Percentiles rank a stretch among this genome's conserved stretches.
phyloP scores from a whole-genome alignment of 2,797 vertebrate species.

The Hippocampus kuda region DNA sequence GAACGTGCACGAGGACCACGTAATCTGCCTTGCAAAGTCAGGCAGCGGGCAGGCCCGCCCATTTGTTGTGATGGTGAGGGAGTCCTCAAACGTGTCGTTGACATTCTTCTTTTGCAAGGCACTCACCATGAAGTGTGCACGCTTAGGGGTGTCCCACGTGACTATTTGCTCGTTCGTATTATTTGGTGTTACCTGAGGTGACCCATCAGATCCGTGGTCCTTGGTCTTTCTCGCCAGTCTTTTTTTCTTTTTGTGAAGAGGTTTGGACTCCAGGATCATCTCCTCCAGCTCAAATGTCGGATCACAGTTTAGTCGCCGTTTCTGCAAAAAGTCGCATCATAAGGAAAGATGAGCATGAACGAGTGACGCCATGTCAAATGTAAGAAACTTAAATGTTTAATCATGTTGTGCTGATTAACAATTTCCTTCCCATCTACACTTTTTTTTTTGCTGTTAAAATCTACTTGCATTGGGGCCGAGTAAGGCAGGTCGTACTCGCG shows the following conservation, averaged over 20 bases:
- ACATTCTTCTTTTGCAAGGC: slow-evolving; percentile 5
- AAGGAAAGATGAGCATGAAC: neutral
- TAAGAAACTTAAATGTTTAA: too few species aligned
- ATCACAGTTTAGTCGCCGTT: slow-evolving; percentile 88
- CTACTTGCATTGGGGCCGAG: neutral
- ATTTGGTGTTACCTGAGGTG: slow-evolving; percentile 73
- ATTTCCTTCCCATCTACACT: too few species aligned
- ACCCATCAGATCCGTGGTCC: slow-evolving; percentile 70
- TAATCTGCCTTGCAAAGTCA: slow-evolving; percentile 16
- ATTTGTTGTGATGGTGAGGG: slow-evolving; percentile 1
- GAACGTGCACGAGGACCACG: slow-evolving; percentile 18
- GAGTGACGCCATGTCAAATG: too few species aligned
- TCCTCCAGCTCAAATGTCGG: slow-evolving; percentile 96
- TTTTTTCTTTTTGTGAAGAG: slow-evolving; percentile 97
- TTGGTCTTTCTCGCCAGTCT: slow-evolving; percentile 83
- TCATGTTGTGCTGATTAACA: too few species aligned
- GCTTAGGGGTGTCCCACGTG: neutral
- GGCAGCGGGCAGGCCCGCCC: slow-evolving; percentile 9
- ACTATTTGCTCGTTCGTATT: neutral
- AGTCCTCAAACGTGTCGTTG: slow-evolving; percentile 28
- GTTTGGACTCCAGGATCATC: slow-evolving; percentile 98
- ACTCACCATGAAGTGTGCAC: neutral
- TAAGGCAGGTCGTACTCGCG: neutral
- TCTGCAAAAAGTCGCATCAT: slow-evolving; percentile 56
- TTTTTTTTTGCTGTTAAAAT: neutral